These are phyloP conservation scores for Drosophila kepulauana DNA, from an alignment of 1,140 invertebrate genomes.

Conservation along the genomic window DNA sequence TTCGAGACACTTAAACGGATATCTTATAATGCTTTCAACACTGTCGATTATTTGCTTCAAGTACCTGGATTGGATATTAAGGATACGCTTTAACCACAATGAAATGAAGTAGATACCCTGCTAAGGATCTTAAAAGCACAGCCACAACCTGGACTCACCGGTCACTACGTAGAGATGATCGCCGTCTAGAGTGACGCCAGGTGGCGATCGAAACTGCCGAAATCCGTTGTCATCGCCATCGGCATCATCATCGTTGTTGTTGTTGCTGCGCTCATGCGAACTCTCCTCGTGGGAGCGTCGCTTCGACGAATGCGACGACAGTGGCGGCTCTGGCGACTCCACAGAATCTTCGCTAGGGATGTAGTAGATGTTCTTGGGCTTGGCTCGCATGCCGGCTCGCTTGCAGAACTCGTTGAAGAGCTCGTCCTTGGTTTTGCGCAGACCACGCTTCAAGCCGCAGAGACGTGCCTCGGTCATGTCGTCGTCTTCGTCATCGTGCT, in stretches of 20 bases:
- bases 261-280: background rate
- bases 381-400: slow-evolving; percentile 71
- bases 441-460: slow-evolving; percentile 72
- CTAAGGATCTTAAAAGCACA: background rate
- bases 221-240: slow-evolving; percentile 72
- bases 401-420: slow-evolving; percentile 82
- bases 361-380: slow-evolving; percentile 81
- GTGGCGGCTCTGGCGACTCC: background rate
- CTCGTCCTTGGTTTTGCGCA: slow-evolving; percentile 82
- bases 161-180: slow-evolving; percentile 73
- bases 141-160: slow-evolving; percentile 46
- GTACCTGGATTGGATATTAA: too few species aligned
- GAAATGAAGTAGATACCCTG: background rate
- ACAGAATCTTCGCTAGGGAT: slow-evolving; percentile 63
- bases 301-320: background rate
- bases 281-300: background rate
- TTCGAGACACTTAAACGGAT: too few species aligned
- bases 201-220: slow-evolving; percentile 45
- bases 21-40: too few species aligned
- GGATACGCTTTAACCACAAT: background rate
- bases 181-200: slow-evolving; percentile 49
- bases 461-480: slow-evolving; percentile 45
- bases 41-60: too few species aligned
- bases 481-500: background rate
- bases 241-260: slow-evolving; percentile 25